Base-by-base conservation (phyloP, 1,140 invertebrate species). In the Lepidurus apus region DNA sequence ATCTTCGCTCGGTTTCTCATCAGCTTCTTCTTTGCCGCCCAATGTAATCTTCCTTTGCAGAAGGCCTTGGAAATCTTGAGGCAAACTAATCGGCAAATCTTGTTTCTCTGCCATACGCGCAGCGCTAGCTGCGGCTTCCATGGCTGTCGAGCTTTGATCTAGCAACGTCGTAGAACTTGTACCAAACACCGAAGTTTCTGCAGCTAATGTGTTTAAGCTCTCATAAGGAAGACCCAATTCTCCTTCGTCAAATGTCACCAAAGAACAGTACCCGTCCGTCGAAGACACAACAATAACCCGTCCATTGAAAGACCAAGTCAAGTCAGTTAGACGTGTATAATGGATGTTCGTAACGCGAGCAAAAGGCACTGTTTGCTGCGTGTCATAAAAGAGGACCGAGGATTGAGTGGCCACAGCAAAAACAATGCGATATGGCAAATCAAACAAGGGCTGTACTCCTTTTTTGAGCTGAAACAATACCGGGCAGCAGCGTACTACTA, bases 211-310 rank as follows among this genome's bases (percentile, higher is more conserved):
- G 13, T 65, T 17, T n/a, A 21, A 21, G 53, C 21, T 65, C n/a
- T 85, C 81, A 82, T 93, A 93, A 4, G 87, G 84, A 74, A 89
- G 86, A 2, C 97, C 97, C 21, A 99, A 85, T 87, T 99, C 97
- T 7, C 87, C 89, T 24, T 90, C 86, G 43, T 89, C 87, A 86
- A 99, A 98, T 45, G 90, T 91, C 73, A 98, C 89, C 79, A 98
- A 87, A 0, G 97, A 96, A 84, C 95, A 97, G 84, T 94, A 99
- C 1, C 96, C 97, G 87, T 99, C 97, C 0, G 95, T 96, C 43
- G 97, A 98, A 21, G 95, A 95, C 0, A 93, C 92, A 1, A 96
- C 88, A 78, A 98, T 85, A 43, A 93, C 86, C 73, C 86, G 86
- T 0, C 95, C 96, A 88, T 98, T 92, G 3, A 87, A 86, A 6